These are phyloP conservation scores for Chironomus tentans DNA, from an alignment of 2,888 invertebrate genomes.

Conservation along the genomic window DNA sequence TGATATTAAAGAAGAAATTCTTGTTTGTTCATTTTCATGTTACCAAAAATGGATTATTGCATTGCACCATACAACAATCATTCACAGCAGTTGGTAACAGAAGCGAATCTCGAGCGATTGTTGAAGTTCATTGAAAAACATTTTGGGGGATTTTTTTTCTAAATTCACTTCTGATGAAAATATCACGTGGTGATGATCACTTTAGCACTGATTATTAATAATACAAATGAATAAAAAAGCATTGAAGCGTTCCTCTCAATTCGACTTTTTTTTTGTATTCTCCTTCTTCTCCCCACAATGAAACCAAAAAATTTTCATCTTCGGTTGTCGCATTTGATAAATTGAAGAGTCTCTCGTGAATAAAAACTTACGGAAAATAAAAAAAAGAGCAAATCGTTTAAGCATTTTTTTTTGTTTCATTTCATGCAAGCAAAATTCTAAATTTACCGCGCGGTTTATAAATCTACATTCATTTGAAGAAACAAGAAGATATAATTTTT, in stretches of 20 bases:
- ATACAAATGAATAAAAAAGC: no score
- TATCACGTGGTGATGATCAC: neutral
- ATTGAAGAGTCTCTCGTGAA: neutral
- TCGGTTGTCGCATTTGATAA: conserved; percentile 1
- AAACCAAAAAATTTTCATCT: neutral
- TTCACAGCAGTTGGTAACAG: conserved; percentile 3
- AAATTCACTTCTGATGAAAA: neutral
- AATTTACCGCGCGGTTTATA: no score
- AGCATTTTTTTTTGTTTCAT: no score
- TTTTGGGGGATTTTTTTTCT: neutral
- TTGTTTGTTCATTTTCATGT: neutral
- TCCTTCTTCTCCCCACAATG: no score
- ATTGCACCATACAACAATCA: neutral
- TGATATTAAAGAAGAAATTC: neutral
- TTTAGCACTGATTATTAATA: neutral
- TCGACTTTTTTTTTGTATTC: neutral
- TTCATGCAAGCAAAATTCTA: no score
- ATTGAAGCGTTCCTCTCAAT: neutral
- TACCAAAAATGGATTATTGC: conserved; percentile 22
- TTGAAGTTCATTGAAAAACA: no score
- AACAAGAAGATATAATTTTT: no score
- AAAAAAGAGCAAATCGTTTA: neutral
- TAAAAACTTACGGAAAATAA: neutral
- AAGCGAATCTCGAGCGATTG: neutral
- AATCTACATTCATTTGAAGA: no score